Evolutionary conservation across 1,140 invertebrate genomes (phyloP), one percentile per base, ranked within the genome.

Genomic region (fruit fly (Drosophila melanogaster)): DNA sequence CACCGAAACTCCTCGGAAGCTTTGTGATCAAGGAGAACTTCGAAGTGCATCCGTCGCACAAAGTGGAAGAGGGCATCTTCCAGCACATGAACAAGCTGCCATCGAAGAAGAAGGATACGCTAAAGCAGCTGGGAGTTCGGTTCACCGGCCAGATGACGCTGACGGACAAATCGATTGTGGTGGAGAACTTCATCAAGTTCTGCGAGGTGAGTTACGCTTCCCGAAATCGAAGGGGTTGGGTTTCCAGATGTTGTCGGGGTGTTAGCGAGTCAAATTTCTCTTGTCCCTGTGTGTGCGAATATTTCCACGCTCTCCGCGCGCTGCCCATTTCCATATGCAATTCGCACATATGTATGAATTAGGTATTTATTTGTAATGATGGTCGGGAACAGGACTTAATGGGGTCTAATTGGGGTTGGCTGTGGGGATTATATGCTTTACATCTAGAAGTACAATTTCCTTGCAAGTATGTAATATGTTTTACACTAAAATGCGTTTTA

Each of bases 111-210:
- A 92, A 92, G 81, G 91, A 92, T 33, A 92, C 84, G 4, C 71
- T 92, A 12, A 92, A 92, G 70, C 89, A 92, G 37, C 40, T 92
- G 67, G 91, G 91, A 53, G 91, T 92, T 3, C 78, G 90, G 26
- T 92, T 92, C 60, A 92, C 91, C n/a, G 91, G 91, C 60, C 91
- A 92, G 76, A 92, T 92, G 91, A 91, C 91, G 51, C 56, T 92
- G 26, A 79, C 77, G 58, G 91, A 92, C 62, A 92, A 92, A 90
- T 92, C 91, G 69, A 92, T 92, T 85, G 85, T 92, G 65, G 91
- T 92, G 67, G 91, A 92, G 41, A 92, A 92, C 70, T 92, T 92
- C 54, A 87, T 91, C 53, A 85, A 80, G 65, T 92, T 92, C 53
- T 92, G 91, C 76, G 79, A 92, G 81, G 91, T 89, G 58, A 89